Base-by-base conservation (phyloP, 2,797 vertebrate species). In the Girardinus metallicus region DNA sequence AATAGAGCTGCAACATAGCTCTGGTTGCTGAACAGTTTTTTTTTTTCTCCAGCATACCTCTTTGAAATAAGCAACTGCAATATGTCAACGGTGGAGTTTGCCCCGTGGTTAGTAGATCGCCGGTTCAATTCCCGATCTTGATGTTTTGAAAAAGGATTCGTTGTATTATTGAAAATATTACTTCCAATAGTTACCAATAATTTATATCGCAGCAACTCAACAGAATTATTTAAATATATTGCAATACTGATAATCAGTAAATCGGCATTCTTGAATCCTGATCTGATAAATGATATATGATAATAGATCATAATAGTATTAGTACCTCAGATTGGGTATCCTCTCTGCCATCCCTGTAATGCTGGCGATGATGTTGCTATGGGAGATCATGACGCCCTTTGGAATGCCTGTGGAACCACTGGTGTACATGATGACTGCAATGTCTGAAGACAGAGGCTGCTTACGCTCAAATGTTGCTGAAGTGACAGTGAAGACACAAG, bases 341-440 rank as follows among this genome's bases (percentile, higher is more conserved):
- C 97, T 95, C 84, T 97, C 96, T 0, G 96, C 96, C 96, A 99
- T 98, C 73, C 98, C 98, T 0, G 97, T 96, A 91, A 98, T 96
- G 43, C 96, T 96, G 49, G 98, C 97, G 43, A 99, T 95, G 66
- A 99, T 93, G 93, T 99, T 99, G 88, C 96, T 96, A 29, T 99
- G 98, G 49, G 98, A 98, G 92, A 99, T 98, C 96, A 99, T 97
- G 86, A 99, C 97, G 11, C 98, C 98, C 90, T 99, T 99, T 2
- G 98, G 98, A 39, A 97, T 64, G 55, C 98, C 98, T 0, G 98
- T 99, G 84, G 98, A 99, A 2, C 98, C 98, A 34, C 98, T 99
- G 49, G 98, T 99, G 87, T 99, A 99, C 98, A 99, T 99, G 93
- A 99, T 97, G 79, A 99, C 98, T 0, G 98, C 98, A 0, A 97